Conservation (phyloP, 1,140 invertebrate species). For the Lucilia sericata region DNA sequence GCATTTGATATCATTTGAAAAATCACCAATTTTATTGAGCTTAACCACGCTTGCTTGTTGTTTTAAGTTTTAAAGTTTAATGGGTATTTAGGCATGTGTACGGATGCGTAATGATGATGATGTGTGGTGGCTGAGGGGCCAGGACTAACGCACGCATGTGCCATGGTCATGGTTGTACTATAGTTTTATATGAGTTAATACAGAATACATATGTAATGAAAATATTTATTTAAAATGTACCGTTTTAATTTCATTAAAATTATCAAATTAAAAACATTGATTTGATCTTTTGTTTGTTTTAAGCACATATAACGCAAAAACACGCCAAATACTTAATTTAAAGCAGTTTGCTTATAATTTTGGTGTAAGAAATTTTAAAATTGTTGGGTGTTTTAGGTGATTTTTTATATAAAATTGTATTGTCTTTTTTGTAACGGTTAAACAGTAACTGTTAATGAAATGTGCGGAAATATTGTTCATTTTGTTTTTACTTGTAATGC, state of each 20-base stretch:
- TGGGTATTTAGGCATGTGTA: constrained; percentile 6
- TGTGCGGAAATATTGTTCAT: too few relatives aligned
- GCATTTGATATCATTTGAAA: constrained; percentile 42
- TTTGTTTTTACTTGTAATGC: too few relatives aligned
- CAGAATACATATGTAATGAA: not conserved
- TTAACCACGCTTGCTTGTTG: constrained; percentile 27
- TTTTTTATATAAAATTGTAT: not conserved
- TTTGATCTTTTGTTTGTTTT: constrained; percentile 43
- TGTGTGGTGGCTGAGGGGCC: constrained; percentile 2
- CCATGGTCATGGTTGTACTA: not conserved
- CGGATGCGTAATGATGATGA: not conserved
- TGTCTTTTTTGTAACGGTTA: not conserved
- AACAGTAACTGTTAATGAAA: not conserved
- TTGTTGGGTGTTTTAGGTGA: not conserved
- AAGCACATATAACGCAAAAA: not conserved
- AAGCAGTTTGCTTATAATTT: not conserved
- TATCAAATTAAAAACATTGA: constrained; percentile 41
- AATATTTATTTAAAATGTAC: constrained; percentile 18
- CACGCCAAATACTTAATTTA: not conserved
- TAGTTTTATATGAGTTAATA: too few relatives aligned
- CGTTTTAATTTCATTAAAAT: constrained; percentile 39
- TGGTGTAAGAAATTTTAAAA: not conserved
- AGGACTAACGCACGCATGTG: not conserved
- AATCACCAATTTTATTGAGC: constrained; percentile 42
- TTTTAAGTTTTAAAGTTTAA: not conserved